Base-by-base conservation (phyloP, 2,113 vertebrate genomes). In the Megalops atlanticus region DNA sequence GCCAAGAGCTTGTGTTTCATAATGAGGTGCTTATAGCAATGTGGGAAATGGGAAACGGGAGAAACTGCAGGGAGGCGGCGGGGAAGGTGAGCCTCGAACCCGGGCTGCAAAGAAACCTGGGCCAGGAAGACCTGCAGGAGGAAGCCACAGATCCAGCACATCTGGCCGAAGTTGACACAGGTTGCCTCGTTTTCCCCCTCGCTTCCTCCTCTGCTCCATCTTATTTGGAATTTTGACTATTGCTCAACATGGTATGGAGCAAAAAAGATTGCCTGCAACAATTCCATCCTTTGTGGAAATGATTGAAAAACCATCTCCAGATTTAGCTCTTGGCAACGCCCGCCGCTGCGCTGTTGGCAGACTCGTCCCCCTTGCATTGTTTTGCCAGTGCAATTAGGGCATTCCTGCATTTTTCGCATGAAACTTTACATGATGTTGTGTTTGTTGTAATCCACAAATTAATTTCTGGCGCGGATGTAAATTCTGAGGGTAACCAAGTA, bases 391-490 rank as follows among this genome's bases (percentile, higher is more conserved):
- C 90, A 93, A 88, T 90, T 91, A 89, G 88, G 92, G 90, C 89
- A 93, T 95, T 94, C 91, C 89, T 93, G 91, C 91, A 88, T 80
- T 82, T 86, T 92, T 93, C 10, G 1, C 85, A 88, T 91, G 91
- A 90, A 91, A 80, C 88, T 91, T 49, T 81, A 91, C 91, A 88
- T 80, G 84, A 93, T 92, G 86, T 88, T 86, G 87, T 91, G 85
- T 87, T 91, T 88, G 86, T 91, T 91, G 89, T 93, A 92, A 92
- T 91, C 92, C 92, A 88, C 91, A 93, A 94, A 93, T 94, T 94
- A 94, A 93, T 93, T 93, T 93, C 86, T 94, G 92, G 89, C 92
- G 91, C 88, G 0, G 80, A 88, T 89, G 76, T 90, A 92, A 92
- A 93, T 93, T 94, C 88, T 94, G 38, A 91, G 89, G 89, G 90